Conservation (phyloP, 2,888 invertebrate genomes). For the Drosophila merina region DNA sequence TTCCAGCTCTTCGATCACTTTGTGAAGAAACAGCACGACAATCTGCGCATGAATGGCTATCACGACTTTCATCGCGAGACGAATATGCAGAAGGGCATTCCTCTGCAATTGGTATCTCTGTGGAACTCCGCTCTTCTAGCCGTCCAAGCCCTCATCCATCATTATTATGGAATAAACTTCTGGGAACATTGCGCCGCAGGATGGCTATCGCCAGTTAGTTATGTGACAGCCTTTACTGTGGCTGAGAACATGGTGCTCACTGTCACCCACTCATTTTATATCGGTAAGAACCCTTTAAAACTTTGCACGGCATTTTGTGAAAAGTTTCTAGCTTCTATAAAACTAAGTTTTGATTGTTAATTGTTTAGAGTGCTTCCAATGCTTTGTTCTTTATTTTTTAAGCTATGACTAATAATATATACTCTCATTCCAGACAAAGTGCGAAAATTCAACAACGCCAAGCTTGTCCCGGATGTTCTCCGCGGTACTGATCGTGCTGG, state of each 20-base stretch:
- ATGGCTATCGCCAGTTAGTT: slow-evolving; percentile 85
- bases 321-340: no score
- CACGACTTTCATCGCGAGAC: slow-evolving; percentile 88
- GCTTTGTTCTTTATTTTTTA: not conserved
- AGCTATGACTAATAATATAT: not conserved
- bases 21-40: slow-evolving; percentile 86
- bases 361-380: not conserved
- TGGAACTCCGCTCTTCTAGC: slow-evolving; percentile 86
- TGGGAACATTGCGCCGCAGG: slow-evolving; percentile 85
- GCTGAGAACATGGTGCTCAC: slow-evolving; percentile 85
- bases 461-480: slow-evolving; percentile 87
- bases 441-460: slow-evolving; percentile 86
- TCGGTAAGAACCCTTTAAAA: slow-evolving; percentile 82
- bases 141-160: slow-evolving; percentile 86
- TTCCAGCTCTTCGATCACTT: slow-evolving; percentile 86
- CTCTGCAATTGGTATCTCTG: slow-evolving; percentile 87
- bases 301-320: not conserved
- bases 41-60: slow-evolving; percentile 87
- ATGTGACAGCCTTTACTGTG: slow-evolving; percentile 85
- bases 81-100: slow-evolving; percentile 86
- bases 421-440: slow-evolving; percentile 85
- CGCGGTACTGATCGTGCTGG: slow-evolving; percentile 83
- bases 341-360: no score
- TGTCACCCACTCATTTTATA: slow-evolving; percentile 85
- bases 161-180: slow-evolving; percentile 85